Evolutionary conservation across 2,113 vertebrate species (phyloP).

Genomic region (Ailurus styani): DNA sequence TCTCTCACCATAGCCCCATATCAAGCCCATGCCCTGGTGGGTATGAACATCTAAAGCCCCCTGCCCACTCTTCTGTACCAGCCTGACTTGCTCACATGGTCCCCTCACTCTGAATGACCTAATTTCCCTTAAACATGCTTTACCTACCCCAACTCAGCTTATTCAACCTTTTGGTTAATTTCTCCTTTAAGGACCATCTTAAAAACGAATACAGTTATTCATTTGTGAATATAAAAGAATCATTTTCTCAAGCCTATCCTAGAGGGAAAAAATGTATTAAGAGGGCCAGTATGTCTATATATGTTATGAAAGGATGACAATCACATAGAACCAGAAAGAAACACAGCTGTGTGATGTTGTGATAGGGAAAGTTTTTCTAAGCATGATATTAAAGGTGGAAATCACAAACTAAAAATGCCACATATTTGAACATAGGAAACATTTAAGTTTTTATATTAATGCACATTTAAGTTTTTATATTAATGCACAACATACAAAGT

Average conservation of each 20-base stretch:
- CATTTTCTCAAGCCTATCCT: background rate
- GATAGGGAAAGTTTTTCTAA: background rate
- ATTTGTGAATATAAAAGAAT: background rate
- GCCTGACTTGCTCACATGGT: accelerated
- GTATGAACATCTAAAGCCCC: background rate
- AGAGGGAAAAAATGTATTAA: background rate
- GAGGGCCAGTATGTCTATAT: background rate
- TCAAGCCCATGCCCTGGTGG: too few species aligned
- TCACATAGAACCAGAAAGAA: background rate
- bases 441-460: background rate
- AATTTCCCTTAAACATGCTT: background rate
- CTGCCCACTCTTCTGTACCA: accelerated
- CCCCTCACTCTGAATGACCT: background rate
- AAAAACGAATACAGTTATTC: background rate
- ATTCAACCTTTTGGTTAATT: background rate
- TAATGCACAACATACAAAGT: background rate
- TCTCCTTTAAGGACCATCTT: background rate
- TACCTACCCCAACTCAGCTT: background rate
- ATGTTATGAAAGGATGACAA: background rate
- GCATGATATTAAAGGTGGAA: background rate
- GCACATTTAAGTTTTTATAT: background rate
- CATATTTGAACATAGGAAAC: background rate
- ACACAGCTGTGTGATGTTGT: background rate
- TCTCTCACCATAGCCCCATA: background rate
- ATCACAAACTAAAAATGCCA: background rate